Percentiles rank a stretch among this genome's conserved stretches.
phyloP scores from a whole-genome alignment of 1,140 invertebrate species.

The Aphis gossypii region DNA sequence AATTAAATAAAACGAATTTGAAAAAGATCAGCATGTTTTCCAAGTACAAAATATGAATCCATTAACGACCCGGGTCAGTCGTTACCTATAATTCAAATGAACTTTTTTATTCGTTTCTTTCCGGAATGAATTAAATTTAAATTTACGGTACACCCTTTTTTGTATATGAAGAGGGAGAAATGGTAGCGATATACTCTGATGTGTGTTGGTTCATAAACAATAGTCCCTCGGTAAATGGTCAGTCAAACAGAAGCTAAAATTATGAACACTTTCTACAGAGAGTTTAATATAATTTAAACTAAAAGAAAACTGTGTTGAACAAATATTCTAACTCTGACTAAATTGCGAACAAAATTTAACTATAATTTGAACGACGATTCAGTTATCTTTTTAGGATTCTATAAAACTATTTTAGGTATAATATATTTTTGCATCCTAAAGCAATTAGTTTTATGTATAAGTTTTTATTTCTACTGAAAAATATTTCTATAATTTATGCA shows the following conservation, averaged over 20 bases:
- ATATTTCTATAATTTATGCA: background rate
- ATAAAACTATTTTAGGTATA: background rate
- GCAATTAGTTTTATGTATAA: background rate
- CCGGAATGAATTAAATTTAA: slow-evolving; percentile 38
- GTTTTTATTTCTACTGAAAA: background rate
- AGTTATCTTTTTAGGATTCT: background rate
- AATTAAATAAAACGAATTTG: background rate
- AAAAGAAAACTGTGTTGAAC: background rate
- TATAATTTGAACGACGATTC: background rate
- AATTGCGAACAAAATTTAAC: background rate
- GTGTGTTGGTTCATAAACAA: background rate
- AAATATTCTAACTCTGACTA: background rate
- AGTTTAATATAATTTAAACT: background rate
- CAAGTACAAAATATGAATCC: background rate
- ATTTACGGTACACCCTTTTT: background rate
- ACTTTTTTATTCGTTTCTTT: slow-evolving; percentile 38
- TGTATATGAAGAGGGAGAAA: background rate
- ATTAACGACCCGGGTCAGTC: background rate
- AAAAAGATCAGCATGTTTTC: background rate
- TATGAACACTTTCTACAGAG: background rate
- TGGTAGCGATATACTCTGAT: background rate
- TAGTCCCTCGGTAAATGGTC: background rate
- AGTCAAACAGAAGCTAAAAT: background rate
- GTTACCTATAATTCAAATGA: slow-evolving; percentile 24
- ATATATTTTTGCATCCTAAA: background rate